Conservation (phyloP, 2,797 vertebrate species). For the Phalanger gymnotis region DNA sequence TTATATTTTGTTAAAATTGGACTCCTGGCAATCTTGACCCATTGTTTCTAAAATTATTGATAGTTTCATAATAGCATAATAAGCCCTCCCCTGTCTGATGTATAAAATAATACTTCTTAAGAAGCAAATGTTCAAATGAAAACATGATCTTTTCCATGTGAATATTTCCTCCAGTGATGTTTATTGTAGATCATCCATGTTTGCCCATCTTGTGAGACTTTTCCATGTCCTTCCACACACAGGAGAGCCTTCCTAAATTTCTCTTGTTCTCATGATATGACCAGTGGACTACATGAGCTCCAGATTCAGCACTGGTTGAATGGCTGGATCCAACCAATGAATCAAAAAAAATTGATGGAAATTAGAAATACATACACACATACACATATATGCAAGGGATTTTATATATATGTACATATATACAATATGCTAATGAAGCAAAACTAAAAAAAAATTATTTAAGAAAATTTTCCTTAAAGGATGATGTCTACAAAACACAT, state of each 20-base stretch:
- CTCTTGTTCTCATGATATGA: neutral
- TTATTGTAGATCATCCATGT: neutral
- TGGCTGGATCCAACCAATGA: neutral
- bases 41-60: neutral
- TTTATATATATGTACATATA: too few species aligned
- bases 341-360: neutral
- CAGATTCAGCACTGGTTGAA: neutral
- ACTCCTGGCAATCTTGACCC: neutral
- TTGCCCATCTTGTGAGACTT: neutral
- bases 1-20: too few species aligned
- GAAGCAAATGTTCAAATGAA: neutral
- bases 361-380: neutral
- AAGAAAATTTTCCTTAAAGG: too few species aligned
- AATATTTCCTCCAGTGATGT: neutral
- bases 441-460: too few species aligned
- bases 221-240: neutral
- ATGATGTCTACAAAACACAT: neutral
- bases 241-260: neutral
- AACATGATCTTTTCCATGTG: neutral
- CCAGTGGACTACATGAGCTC: neutral
- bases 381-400: too few species aligned
- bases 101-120: neutral
- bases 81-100: neutral
- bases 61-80: neutral
- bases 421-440: too few species aligned